Base-by-base conservation (phyloP, 2,888 invertebrate species). In the Calameuta idolon region DNA sequence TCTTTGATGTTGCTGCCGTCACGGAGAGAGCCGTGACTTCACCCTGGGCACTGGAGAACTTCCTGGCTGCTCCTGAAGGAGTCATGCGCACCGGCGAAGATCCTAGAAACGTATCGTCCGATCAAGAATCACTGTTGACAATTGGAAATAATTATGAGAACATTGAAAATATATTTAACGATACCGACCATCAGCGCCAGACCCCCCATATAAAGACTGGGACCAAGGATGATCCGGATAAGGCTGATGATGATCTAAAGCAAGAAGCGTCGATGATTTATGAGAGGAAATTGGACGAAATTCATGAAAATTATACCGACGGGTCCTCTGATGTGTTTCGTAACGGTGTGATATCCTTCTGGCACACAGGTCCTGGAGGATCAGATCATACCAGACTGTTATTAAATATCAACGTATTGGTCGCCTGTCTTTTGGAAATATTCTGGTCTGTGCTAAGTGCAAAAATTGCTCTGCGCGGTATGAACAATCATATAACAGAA, bases 401-500 rank as follows among this genome's bases (percentile, higher is more conserved):
- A 2, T 81, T 95, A 55, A 93, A 93, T 12, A 92, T 94, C 33
- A 94, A 95, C 85, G 93, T 95, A 73, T 85, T 94, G 69, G 93
- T 94, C 33, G 93, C 94, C 0, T 93, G 94, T 1, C 90, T 93
- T 75, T 81, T 94, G 31, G 94, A 94, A 84, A 82, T 94, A 0
- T 88, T 94, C 0, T 95, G 94, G 94, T 94, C 94, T 0, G 87
- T 94, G 37, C 87, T 95, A 31, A 94, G 94, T 74, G 90, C 93
- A 0, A 94, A 93, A 87, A 93, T 95, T 34, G 93, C 94, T 0
- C 94, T 93, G 82, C 93, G 92, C 81, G 95, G 95, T 34, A 94
- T 95, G 94, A 93, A 90, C 79, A 94, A 93, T 80, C 82, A 84
- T 0, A 77, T 83, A 34, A 79, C 84, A 3, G 88, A 88, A n/a